Base-by-base conservation (phyloP, 2,888 invertebrate species). In the Pammene aurita region DNA sequence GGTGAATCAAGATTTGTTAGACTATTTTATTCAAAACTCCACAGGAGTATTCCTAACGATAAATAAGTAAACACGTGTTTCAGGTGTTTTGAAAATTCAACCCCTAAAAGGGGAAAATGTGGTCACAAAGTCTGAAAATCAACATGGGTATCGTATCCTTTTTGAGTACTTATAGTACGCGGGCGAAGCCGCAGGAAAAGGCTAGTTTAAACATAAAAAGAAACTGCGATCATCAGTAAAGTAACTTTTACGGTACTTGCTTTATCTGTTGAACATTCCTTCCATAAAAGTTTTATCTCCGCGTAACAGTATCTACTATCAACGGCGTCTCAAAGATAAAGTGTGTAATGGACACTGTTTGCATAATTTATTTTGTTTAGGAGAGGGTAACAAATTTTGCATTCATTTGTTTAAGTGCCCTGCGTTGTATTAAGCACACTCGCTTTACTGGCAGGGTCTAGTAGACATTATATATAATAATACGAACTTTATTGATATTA, bases 311-410 rank as follows among this genome's bases (percentile, higher is more conserved):
- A 67, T 67, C 48, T 62, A 62, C 55, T 62, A 63, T 56, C 64
- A 66, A 58, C 46, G 41, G 38, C 71, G 69, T 77, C 77, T 78
- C 75, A 73, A 73, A 78, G 78, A 83, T 80, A 84, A 84, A 84
- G 80, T 83, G 80, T 82, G 78, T 81, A 83, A 85, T 82, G 81
- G 83, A 84, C 80, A 82, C 76, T 75, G 72, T 73, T 68, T 86
- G 81, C 83, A 85, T 86, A 82, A 86, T 86, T 84, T 82, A 86
- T 80, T 71, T 79, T 78, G 83, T 80, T 84, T 81, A 77, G 76
- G 78, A 80, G 76, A 76, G 75, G 80, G 79, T 78, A 76, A 78
- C 79, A 79, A 77, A 81, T 82, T 82, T 81, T 80, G 77, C 80
- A 83, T 84, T 82, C 77, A 80, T 81, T 84, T 83, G 77, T 80